Evolutionary conservation across 2,888 invertebrate species (phyloP).

Genomic region (Drosophila helvetica): DNA sequence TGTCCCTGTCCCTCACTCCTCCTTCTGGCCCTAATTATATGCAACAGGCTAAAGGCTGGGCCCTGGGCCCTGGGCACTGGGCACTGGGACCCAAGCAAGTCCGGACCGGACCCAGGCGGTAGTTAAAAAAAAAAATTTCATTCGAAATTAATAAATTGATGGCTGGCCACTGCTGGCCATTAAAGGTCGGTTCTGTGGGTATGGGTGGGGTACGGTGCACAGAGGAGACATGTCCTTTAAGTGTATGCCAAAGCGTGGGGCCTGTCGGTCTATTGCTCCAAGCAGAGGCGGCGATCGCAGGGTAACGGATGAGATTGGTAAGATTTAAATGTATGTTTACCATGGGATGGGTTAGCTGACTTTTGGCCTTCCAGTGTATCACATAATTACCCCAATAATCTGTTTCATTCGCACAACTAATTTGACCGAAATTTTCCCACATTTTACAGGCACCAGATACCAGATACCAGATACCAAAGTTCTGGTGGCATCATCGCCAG

Average conservation of each 20-base stretch:
- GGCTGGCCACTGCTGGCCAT: conserved; percentile 63
- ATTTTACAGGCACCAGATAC: conserved; percentile 3
- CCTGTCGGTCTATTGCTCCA: conserved; percentile 6
- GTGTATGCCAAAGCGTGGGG: not conserved
- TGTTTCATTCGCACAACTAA: conserved; percentile 19
- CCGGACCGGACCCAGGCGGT: conserved; percentile 30
- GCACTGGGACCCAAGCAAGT: not conserved
- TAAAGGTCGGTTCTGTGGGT: conserved; percentile 33
- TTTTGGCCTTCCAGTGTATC: too few species aligned
- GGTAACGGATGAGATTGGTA: not conserved
- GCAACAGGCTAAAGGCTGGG: conserved; percentile 59
- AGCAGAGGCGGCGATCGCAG: not conserved
- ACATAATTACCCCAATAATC: conserved; percentile 12
- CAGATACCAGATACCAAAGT: too few species aligned
- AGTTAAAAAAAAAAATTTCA: conserved; percentile 71
- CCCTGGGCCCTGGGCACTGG: not conserved
- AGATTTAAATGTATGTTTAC: too few species aligned
- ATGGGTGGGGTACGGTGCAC: not conserved
- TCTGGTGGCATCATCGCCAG: conserved; percentile 4
- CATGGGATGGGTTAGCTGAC: too few species aligned
- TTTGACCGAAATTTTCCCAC: conserved; percentile 25
- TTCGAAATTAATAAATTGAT: conserved; percentile 78
- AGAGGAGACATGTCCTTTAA: conserved; percentile 13
- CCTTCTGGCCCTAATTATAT: conserved; percentile 63
- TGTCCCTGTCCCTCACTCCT: conserved; percentile 24